phyloP scores from a whole-genome alignment of 2,888 invertebrate species.

The Lottia gigantea region DNA sequence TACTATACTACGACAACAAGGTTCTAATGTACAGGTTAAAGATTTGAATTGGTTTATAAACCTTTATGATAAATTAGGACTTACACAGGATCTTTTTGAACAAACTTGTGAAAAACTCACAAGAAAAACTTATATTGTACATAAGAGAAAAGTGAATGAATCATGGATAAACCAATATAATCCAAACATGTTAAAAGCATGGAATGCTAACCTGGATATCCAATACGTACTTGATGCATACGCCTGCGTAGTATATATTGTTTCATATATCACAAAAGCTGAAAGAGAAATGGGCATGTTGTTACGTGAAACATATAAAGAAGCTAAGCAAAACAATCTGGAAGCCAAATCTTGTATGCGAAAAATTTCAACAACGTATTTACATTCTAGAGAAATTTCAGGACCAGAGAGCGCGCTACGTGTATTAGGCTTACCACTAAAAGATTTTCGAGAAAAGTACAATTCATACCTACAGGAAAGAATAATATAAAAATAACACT shows the following conservation, averaged over 20 bases:
- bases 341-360: slow-evolving; percentile 22
- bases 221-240: slow-evolving; percentile 30
- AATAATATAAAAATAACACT: slow-evolving; percentile 19
- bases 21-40: no score
- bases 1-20: no score
- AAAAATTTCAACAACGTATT: no score
- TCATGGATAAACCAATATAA: slow-evolving; percentile 20
- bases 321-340: slow-evolving; percentile 26
- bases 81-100: slow-evolving; percentile 12
- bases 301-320: slow-evolving; percentile 22
- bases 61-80: slow-evolving; percentile 3
- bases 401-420: slow-evolving; percentile 28
- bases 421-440: slow-evolving; percentile 25
- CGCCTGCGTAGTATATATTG: slow-evolving; percentile 39
- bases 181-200: slow-evolving; percentile 21
- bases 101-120: slow-evolving; percentile 6
- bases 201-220: slow-evolving; percentile 28
- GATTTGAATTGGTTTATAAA: background rate
- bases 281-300: slow-evolving; percentile 28
- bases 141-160: background rate
- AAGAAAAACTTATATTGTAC: slow-evolving; percentile 5
- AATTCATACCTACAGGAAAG: no score
- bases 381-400: slow-evolving; percentile 28
- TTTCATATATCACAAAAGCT: slow-evolving; percentile 40
- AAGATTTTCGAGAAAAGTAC: slow-evolving; percentile 24